Conservation (phyloP, 2,888 invertebrate species). For the Cataglyphis rosenhaueri region DNA sequence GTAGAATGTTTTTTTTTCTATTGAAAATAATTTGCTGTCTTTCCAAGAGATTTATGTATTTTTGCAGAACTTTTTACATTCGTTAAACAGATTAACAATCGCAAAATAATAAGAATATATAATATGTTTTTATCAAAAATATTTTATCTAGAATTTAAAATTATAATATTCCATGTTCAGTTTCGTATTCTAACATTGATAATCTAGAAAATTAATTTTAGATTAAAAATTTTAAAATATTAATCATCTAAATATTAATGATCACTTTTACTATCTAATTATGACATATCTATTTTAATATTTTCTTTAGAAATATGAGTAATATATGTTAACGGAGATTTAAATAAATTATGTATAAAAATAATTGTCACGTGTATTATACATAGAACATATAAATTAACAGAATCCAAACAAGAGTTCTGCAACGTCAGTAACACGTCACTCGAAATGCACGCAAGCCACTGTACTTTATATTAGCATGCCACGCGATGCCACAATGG, state of each 20-base stretch:
- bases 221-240: neutral
- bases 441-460: constrained; percentile 1
- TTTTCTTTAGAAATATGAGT: neutral
- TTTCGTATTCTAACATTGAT: neutral
- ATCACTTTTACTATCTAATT: neutral
- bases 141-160: neutral
- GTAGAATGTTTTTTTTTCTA: constrained; percentile 5
- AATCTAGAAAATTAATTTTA: neutral
- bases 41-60: neutral
- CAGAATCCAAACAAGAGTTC: neutral
- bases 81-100: neutral
- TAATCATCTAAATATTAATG: neutral
- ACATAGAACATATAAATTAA: neutral
- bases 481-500: neutral
- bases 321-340: neutral
- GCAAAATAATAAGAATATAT: neutral
- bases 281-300: neutral
- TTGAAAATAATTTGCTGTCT: neutral
- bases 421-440: neutral
- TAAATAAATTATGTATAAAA: neutral
- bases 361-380: neutral
- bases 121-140: neutral
- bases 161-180: neutral
- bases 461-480: neutral
- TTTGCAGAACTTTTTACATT: neutral